Evolutionary conservation across 2,113 vertebrate species (phyloP).

Genomic region (Emydura subglobosa): DNA sequence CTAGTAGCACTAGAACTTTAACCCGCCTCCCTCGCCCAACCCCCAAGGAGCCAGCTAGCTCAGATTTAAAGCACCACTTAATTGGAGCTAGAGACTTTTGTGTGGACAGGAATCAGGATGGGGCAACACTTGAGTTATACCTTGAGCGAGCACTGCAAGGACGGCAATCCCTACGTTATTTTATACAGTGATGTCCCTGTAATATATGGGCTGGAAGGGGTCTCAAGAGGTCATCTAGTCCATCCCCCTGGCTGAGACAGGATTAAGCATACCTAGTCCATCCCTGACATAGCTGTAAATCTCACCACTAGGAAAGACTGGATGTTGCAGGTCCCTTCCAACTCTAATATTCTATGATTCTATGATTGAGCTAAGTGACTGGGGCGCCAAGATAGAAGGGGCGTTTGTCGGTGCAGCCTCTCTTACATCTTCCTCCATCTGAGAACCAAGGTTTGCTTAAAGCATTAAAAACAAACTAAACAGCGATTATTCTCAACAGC

Average conservation of each 20-base stretch:
- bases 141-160: not conserved
- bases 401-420: not conserved
- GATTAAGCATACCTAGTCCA: not conserved
- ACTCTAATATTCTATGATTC: not conserved
- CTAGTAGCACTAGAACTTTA: not conserved
- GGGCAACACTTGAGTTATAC: not conserved
- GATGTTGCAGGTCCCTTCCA: not conserved
- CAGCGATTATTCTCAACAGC: not conserved
- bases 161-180: not conserved
- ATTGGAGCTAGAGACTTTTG: not conserved
- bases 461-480: not conserved
- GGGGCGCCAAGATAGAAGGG: fast-evolving
- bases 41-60: not conserved
- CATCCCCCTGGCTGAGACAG: not conserved
- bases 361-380: not conserved
- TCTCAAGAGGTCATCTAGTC: not conserved
- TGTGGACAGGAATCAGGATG: not conserved
- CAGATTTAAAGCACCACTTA: not conserved
- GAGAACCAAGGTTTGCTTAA: not conserved
- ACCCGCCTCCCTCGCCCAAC: too few species aligned
- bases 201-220: not conserved
- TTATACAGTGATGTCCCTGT: not conserved
- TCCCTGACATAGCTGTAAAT: not conserved
- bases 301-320: not conserved
- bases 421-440: not conserved